phyloP scores from a whole-genome alignment of 2,113 vertebrate genomes.

The Chauna torquata region DNA sequence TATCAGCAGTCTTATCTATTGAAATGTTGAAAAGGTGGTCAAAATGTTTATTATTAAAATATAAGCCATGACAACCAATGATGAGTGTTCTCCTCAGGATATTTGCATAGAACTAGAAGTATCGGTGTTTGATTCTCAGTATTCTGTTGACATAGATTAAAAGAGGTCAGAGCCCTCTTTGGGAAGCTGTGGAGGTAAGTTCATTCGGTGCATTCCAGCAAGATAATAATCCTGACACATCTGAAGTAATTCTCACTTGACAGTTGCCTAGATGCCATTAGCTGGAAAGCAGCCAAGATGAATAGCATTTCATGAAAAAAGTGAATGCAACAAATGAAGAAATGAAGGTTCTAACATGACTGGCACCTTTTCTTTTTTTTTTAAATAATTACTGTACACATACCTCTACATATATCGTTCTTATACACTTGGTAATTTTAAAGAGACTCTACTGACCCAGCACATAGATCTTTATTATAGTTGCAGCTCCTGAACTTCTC shows the following conservation, averaged over 20 bases:
- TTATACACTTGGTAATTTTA: not conserved
- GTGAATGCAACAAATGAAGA: not conserved
- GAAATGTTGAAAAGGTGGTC: not conserved
- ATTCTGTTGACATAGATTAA: not conserved
- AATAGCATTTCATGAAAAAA: not conserved
- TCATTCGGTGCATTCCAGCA: constrained; percentile 57
- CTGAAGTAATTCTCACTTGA: constrained; percentile 2
- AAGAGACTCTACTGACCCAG: not conserved
- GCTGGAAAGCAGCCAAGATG: not conserved
- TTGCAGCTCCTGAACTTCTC: not conserved
- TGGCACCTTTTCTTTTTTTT: not conserved
- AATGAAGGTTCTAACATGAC: not conserved
- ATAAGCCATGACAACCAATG: not conserved
- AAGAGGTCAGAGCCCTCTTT: not conserved
- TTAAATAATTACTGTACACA: not conserved
- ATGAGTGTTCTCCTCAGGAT: not conserved
- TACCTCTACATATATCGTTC: not conserved
- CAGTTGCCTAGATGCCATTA: not conserved
- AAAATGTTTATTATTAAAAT: not conserved
- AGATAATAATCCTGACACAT: not conserved
- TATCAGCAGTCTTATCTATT: not conserved
- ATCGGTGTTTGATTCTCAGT: not conserved
- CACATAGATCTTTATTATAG: not conserved
- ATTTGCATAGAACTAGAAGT: not conserved
- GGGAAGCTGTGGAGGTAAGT: not conserved